These are phyloP conservation scores for Troides helena DNA, from an alignment of 2,888 invertebrate genomes.

Conservation along the genomic window DNA sequence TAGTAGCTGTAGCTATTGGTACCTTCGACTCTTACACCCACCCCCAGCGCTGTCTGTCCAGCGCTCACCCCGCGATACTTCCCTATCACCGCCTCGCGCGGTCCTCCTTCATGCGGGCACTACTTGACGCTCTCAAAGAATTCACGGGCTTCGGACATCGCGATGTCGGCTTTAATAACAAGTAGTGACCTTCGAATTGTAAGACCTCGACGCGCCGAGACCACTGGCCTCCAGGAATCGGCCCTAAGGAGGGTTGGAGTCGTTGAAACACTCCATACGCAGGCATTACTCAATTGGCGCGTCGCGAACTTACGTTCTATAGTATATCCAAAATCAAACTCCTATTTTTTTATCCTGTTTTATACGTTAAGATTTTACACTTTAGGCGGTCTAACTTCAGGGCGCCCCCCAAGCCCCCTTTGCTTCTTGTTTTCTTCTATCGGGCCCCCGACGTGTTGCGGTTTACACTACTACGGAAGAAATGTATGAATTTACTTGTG, in stretches of 20 bases:
- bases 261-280: background rate
- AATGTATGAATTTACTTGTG: background rate
- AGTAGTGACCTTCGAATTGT: conserved; percentile 10
- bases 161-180: background rate
- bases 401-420: conserved; percentile 65
- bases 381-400: conserved; percentile 59
- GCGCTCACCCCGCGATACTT: conserved; percentile 69
- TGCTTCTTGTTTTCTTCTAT: conserved; percentile 77
- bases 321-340: conserved; percentile 76
- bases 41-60: conserved; percentile 67
- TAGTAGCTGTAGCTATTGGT: background rate
- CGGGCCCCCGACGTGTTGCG: conserved; percentile 42
- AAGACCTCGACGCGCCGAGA: conserved; percentile 7
- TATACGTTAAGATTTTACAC: conserved; percentile 75
- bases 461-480: background rate
- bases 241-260: background rate
- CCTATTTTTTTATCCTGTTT: conserved; percentile 80
- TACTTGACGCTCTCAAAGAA: conserved; percentile 49
- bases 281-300: background rate
- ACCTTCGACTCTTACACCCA: conserved; percentile 45
- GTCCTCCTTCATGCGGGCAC: conserved; percentile 56
- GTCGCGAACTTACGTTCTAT: conserved; percentile 43
- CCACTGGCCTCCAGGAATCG: background rate
- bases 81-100: conserved; percentile 68
- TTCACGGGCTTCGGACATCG: no score